Percentiles rank a stretch among this genome's conserved stretches.
Conservation (phyloP, 1,140 invertebrate genomes). For the Antheraea pernyi region DNA sequence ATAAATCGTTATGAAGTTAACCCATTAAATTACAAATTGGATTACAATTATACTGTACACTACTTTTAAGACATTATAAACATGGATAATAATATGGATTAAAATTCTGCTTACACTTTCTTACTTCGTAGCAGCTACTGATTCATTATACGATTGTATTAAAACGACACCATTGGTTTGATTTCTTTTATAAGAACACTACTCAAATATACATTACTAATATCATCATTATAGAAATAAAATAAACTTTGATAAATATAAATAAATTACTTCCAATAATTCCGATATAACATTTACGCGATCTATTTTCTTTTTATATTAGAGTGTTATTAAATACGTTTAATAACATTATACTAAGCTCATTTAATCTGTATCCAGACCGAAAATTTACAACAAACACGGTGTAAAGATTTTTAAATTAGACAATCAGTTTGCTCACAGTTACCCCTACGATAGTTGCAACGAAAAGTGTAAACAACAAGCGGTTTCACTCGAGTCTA, state of each 20-base stretch:
- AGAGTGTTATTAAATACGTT: not conserved
- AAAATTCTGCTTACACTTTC: not conserved
- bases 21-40: not conserved
- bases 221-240: slow-evolving; percentile 3
- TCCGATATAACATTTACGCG: not conserved
- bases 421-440: not conserved
- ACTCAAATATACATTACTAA: not conserved
- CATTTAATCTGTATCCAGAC: slow-evolving; percentile 11
- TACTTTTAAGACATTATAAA: not conserved
- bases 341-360: slow-evolving; percentile 15
- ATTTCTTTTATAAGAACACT: not conserved
- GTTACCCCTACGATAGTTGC: not conserved
- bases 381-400: slow-evolving; percentile 3
- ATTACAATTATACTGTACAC: not conserved
- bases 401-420: not conserved
- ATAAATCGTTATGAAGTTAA: not conserved
- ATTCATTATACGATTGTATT: not conserved
- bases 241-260: slow-evolving; percentile 8
- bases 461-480: not conserved
- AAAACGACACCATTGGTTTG: not conserved
- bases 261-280: slow-evolving; percentile 8
- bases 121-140: not conserved
- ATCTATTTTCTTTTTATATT: slow-evolving; percentile 3
- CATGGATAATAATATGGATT: not conserved
- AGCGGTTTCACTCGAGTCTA: not conserved